Percentiles rank a stretch among this genome's conserved stretches.
phyloP scores from a whole-genome alignment of 1,140 invertebrate genomes.

The Meloidogyne chitwoodi region DNA sequence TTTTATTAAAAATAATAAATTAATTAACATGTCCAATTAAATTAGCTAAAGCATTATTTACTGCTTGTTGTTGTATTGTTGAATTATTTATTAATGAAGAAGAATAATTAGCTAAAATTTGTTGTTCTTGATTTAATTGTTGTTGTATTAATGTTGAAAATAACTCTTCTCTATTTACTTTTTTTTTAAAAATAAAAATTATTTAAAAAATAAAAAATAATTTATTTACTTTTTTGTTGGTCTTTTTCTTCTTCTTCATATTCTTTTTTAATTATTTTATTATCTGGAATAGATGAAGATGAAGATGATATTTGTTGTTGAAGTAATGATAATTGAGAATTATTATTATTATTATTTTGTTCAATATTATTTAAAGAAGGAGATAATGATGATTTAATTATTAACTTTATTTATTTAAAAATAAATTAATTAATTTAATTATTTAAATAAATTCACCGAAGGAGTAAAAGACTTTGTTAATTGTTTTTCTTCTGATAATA shows the following conservation, averaged over 20 bases:
- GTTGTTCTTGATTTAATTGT: conserved; percentile 3
- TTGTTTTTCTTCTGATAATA: not conserved
- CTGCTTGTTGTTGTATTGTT: conserved; percentile 6
- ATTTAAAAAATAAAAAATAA: not conserved
- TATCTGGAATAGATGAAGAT: no score
- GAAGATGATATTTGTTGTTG: no score
- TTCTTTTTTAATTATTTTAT: not conserved
- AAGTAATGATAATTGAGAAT: no score
- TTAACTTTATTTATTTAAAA: no score
- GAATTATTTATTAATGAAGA: not conserved
- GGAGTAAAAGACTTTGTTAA: not conserved
- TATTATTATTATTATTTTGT: no score
- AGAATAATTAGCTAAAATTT: conserved; percentile 15
- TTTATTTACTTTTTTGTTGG: no score
- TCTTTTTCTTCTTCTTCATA: not conserved
- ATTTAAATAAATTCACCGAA: not conserved
- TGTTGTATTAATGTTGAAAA: conserved; percentile 12
- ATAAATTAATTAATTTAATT: no score
- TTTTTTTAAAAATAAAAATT: no score
- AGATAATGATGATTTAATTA: no score
- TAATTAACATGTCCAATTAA: conserved; percentile 12
- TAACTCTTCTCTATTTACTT: conserved; percentile 6
- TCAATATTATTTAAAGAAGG: no score
- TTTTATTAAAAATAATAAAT: no score
- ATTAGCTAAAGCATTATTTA: conserved; percentile 8